Evolutionary conservation across 2,113 vertebrate species (phyloP).

Genomic region (Heloderma charlesbogerti): DNA sequence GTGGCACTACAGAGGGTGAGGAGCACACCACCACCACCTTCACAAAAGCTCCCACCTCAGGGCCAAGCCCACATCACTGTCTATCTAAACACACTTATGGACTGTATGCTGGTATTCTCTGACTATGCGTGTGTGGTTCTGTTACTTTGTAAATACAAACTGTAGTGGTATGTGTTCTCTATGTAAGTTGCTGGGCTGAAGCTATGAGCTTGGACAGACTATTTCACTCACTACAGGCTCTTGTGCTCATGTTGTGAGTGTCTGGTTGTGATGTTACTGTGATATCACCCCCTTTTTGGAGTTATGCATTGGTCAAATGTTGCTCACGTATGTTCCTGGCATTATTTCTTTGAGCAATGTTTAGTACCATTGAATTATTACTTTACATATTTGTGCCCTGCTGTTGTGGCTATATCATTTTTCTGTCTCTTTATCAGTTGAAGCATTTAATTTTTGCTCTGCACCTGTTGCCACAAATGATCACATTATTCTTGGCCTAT

Average conservation of each 20-base stretch:
- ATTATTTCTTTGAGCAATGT: background rate
- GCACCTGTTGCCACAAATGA: background rate
- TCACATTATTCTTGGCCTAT: background rate
- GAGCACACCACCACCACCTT: background rate
- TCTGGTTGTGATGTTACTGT: background rate
- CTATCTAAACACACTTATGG: background rate
- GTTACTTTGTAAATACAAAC: background rate
- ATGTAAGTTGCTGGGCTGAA: background rate
- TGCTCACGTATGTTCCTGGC: background rate
- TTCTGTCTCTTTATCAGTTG: background rate
- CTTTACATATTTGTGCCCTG: background rate
- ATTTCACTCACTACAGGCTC: background rate
- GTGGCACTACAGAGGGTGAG: background rate
- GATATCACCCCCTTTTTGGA: background rate
- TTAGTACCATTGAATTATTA: background rate
- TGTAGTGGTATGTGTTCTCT: background rate
- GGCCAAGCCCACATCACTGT: no score
- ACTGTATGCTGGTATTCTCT: background rate
- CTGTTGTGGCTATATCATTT: background rate
- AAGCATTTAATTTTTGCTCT: background rate
- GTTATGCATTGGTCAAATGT: background rate
- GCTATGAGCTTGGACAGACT: background rate
- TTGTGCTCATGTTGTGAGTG: background rate
- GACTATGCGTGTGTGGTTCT: background rate
- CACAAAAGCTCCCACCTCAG: background rate